These are phyloP conservation scores for Archocentrus centrarchus DNA, from an alignment of 2,113 vertebrate genomes.

Conservation along the genomic window DNA sequence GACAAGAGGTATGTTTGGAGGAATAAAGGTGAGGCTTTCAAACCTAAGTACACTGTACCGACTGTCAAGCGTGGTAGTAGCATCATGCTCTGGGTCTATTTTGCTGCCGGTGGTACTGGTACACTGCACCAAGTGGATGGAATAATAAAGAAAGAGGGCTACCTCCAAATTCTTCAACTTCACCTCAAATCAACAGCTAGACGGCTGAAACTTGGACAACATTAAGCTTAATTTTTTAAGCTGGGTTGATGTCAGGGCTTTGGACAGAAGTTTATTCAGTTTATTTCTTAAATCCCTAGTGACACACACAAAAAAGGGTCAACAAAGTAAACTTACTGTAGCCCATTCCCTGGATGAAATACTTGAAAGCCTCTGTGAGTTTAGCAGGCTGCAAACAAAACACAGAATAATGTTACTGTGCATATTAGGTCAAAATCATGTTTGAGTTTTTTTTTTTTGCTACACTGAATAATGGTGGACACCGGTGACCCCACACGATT, in stretches of 20 bases:
- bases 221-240: background rate
- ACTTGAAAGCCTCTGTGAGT: slow-evolving; percentile 96
- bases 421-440: background rate
- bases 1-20: too few relatives aligned
- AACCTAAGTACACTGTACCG: too few relatives aligned
- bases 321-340: slow-evolving; percentile 84
- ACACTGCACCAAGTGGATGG: too few relatives aligned
- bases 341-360: slow-evolving; percentile 98
- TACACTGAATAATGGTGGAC: background rate
- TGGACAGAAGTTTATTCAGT: background rate
- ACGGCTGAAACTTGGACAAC: background rate
- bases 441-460: background rate
- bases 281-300: background rate
- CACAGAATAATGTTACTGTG: background rate
- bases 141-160: background rate
- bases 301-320: background rate
- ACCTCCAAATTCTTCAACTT: background rate
- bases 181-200: background rate
- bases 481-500: background rate
- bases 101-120: too few relatives aligned
- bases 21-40: too few relatives aligned
- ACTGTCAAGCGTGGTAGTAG: too few relatives aligned
- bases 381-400: slow-evolving; percentile 83
- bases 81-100: too few relatives aligned
- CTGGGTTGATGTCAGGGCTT: too few relatives aligned